Conservation (phyloP, 2,113 vertebrate species). For the Mungos mungo region DNA sequence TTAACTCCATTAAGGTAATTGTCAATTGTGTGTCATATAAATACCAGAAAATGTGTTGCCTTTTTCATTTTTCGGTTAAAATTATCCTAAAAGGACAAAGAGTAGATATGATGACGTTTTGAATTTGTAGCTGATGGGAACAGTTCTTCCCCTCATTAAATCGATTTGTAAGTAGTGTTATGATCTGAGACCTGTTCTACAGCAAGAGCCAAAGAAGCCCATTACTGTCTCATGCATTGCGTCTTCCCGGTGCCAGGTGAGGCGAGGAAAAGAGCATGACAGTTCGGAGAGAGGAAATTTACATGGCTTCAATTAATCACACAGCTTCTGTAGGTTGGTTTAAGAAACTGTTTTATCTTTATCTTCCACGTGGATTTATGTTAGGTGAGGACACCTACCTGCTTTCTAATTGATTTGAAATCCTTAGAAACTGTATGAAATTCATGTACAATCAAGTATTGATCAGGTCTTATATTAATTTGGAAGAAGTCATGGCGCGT, state of each 20-base stretch:
- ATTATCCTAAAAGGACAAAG: neutral
- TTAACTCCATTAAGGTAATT: neutral
- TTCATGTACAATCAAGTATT: neutral
- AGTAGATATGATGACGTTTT: neutral
- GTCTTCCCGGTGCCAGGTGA: neutral
- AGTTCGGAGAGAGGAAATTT: neutral
- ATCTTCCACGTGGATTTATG: neutral
- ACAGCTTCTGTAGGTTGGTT: neutral
- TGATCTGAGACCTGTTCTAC: neutral
- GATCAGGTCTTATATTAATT: fast-evolving
- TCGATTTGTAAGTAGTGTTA: neutral
- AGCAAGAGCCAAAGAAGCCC: neutral
- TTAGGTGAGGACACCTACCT: neutral
- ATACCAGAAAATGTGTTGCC: neutral
- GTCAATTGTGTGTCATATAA: conserved; percentile 7
- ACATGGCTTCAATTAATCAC: conserved; percentile 5
- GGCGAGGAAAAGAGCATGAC: neutral
- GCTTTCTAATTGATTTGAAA: neutral
- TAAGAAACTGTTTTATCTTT: neutral
- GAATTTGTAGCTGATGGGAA: neutral
- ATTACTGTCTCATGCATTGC: neutral
- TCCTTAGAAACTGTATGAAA: neutral
- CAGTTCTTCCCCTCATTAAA: conserved; percentile 49
- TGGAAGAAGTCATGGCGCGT: neutral
- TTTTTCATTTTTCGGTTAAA: conserved; percentile 29